phyloP scores from a whole-genome alignment of 2,888 invertebrate species.

The Ypsolopha scabrella region DNA sequence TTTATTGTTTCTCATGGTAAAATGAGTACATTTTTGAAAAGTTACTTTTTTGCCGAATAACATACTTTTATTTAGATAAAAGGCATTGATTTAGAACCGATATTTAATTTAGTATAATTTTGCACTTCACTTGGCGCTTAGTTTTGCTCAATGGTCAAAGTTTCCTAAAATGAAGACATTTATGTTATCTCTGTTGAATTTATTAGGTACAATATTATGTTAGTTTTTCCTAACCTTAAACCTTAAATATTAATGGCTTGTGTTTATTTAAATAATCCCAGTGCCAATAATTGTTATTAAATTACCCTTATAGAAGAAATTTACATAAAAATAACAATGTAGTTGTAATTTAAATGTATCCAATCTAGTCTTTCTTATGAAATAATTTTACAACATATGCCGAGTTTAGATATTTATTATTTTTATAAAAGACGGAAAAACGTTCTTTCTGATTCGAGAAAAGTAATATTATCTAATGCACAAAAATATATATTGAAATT shows the following conservation, averaged over 20 bases:
- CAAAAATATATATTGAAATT: background rate
- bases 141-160: conserved; percentile 30
- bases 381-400: background rate
- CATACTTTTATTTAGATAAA: no score
- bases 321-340: background rate
- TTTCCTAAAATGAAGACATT: conserved; percentile 32
- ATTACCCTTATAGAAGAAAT: background rate
- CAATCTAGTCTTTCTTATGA: conserved; percentile 10
- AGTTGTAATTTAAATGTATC: conserved; percentile 9
- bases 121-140: conserved; percentile 7
- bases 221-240: background rate
- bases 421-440: background rate
- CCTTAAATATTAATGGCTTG: background rate
- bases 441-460: background rate
- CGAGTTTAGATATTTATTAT: background rate
- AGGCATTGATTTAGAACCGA: background rate
- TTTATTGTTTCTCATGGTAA: no score
- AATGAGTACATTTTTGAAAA: no score
- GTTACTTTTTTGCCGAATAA: no score
- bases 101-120: conserved; percentile 17
- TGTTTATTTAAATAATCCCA: background rate
- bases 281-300: conserved; percentile 7
- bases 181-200: background rate
- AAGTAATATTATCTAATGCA: background rate
- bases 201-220: background rate